Conservation (phyloP, 1,140 invertebrate species). For the Conus ventricosus region DNA sequence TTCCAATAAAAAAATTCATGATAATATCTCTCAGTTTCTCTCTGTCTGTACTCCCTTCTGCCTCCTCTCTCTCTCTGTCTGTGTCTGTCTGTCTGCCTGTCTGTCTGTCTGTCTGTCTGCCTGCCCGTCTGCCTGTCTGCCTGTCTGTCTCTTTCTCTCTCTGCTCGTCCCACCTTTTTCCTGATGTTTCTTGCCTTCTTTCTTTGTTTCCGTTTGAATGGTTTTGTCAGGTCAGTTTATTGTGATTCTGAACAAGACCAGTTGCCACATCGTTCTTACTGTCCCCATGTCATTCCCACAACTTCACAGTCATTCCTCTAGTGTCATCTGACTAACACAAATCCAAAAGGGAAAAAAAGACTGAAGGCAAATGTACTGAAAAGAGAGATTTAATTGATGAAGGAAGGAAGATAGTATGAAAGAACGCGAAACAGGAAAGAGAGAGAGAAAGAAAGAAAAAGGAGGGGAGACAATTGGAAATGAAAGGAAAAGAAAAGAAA, state of each 20-base stretch:
- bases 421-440: constrained; percentile 14
- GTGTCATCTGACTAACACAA: too few relatives aligned
- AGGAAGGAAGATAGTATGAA: neutral
- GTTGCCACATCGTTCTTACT: too few relatives aligned
- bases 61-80: neutral
- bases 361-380: neutral
- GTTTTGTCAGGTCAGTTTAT: too few relatives aligned
- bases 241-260: too few relatives aligned
- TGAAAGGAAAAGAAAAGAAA: neutral
- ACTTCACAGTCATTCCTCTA: too few relatives aligned
- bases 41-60: neutral
- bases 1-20: too few relatives aligned
- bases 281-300: too few relatives aligned
- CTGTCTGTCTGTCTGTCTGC: neutral
- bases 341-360: neutral
- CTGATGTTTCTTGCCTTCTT: neutral
- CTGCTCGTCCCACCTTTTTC: neutral
- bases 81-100: neutral
- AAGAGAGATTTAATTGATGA: neutral
- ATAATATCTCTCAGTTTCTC: neutral
- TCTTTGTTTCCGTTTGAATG: neutral
- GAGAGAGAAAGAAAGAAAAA: constrained; percentile 20
- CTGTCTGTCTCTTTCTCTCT: constrained; percentile 10
- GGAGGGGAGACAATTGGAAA: constrained; percentile 13
- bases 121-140: neutral